These are phyloP conservation scores for Oscheius myriophilus DNA, from an alignment of 2,888 invertebrate species.

Conservation along the genomic window DNA sequence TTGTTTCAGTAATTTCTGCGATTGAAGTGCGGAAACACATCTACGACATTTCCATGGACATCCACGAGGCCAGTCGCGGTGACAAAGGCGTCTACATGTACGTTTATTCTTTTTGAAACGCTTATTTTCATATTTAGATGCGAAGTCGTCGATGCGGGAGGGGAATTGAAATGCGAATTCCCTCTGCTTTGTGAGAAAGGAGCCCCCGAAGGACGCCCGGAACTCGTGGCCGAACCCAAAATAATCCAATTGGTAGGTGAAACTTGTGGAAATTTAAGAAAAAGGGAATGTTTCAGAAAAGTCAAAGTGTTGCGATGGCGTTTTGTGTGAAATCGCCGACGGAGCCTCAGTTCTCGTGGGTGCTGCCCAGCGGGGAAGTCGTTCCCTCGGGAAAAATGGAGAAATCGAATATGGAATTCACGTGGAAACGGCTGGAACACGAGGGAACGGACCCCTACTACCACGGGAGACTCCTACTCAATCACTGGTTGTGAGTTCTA, in stretches of 20 bases:
- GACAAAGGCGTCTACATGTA: conserved; percentile 10
- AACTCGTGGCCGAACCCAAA: conserved; percentile 10
- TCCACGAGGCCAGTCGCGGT: background rate
- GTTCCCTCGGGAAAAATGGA: background rate
- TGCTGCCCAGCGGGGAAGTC: background rate
- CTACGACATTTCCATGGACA: conserved; percentile 11
- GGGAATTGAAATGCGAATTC: conserved; percentile 1
- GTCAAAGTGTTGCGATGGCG: conserved; percentile 8
- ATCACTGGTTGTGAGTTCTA: conserved; percentile 20
- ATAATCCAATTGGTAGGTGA: conserved; percentile 1
- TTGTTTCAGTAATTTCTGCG: background rate
- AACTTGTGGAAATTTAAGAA: background rate
- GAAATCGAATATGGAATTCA: background rate
- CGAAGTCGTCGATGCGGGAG: background rate
- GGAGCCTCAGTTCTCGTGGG: conserved; percentile 9
- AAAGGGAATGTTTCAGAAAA: conserved; percentile 1
- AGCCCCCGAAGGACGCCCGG: conserved; percentile 4
- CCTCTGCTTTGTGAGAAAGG: conserved; percentile 2
- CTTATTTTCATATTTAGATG: conserved; percentile 2
- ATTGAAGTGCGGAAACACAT: conserved; percentile 1
- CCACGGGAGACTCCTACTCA: conserved; percentile 7
- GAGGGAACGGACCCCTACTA: background rate
- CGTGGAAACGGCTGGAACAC: background rate
- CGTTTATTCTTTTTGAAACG: background rate
- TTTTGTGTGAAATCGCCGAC: conserved; percentile 6